Evolutionary conservation across 2,797 vertebrate genomes (phyloP).

Genomic region (Phrynocephalus forsythii): DNA sequence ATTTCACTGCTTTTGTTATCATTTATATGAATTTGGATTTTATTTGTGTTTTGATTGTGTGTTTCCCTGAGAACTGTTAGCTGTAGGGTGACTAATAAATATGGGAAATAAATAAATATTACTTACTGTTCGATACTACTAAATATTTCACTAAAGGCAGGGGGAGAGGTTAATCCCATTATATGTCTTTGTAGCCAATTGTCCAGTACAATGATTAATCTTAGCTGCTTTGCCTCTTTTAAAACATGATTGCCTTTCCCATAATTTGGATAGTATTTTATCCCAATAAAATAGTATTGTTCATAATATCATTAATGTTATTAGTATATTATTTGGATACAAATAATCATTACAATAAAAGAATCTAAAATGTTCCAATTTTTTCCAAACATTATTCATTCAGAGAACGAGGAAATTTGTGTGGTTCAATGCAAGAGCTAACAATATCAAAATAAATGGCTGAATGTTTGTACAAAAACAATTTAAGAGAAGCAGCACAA

Average conservation of each 20-base stretch:
- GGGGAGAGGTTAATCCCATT: constrained; percentile 26
- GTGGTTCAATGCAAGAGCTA: constrained; percentile 19
- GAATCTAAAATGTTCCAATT: constrained; percentile 6
- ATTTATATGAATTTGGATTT: background rate
- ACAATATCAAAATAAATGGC: background rate
- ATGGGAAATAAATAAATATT: background rate
- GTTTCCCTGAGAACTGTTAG: background rate
- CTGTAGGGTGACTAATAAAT: background rate
- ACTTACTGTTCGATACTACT: constrained; percentile 19
- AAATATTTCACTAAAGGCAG: constrained; percentile 32
- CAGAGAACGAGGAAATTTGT: constrained; percentile 37
- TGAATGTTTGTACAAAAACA: background rate
- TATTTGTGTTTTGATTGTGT: background rate
- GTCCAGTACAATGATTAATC: constrained; percentile 52
- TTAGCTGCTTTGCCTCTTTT: constrained; percentile 56
- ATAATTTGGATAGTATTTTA: too few species aligned
- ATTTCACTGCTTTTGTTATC: background rate
- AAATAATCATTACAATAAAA: constrained; percentile 47
- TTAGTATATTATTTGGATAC: constrained; percentile 23
- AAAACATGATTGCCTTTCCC: constrained; percentile 52
- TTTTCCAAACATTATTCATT: constrained; percentile 39
- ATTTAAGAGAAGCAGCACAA: background rate
- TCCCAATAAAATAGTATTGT: too few species aligned
- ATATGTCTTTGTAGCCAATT: constrained; percentile 41
- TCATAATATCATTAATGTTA: too few species aligned